A percentile compares a stretch with the other conserved stretches of the same genome.
Conservation (phyloP, 1,140 invertebrate genomes). For the Lethrus apterus region DNA sequence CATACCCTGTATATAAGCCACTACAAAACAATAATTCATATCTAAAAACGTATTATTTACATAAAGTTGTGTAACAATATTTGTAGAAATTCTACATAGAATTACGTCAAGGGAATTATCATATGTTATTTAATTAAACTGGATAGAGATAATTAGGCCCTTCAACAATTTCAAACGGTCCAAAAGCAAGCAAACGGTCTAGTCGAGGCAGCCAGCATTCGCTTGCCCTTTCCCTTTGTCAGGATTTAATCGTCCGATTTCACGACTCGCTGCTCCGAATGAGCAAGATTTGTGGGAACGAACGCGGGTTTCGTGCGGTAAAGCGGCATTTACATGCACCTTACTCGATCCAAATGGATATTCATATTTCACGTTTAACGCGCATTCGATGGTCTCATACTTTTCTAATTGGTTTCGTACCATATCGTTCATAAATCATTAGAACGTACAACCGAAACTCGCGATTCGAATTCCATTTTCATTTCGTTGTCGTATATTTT, state of each 20-base stretch:
- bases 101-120: conserved; percentile 12
- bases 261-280: conserved; percentile 21
- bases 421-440: conserved; percentile 14
- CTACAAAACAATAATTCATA: too few species aligned
- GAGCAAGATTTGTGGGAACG: conserved; percentile 23
- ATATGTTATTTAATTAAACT: conserved; percentile 14
- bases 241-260: conserved; percentile 24
- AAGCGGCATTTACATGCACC: conserved; percentile 23
- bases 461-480: conserved; percentile 5
- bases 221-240: conserved; percentile 6
- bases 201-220: conserved; percentile 1
- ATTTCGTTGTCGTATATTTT: conserved; percentile 9
- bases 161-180: conserved; percentile 3
- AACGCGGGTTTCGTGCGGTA: conserved; percentile 15
- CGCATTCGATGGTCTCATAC: conserved; percentile 20
- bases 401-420: conserved; percentile 25
- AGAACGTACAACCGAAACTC: conserved; percentile 6
- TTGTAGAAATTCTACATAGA: too few species aligned
- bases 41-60: too few species aligned
- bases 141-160: conserved; percentile 12
- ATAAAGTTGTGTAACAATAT: too few species aligned
- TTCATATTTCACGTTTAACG: conserved; percentile 25
- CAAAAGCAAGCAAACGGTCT: conserved; percentile 12
- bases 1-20: too few species aligned
- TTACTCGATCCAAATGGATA: conserved; percentile 23